Evolutionary conservation across 2,113 vertebrate genomes (phyloP).

Genomic region (Sorex araneus): DNA sequence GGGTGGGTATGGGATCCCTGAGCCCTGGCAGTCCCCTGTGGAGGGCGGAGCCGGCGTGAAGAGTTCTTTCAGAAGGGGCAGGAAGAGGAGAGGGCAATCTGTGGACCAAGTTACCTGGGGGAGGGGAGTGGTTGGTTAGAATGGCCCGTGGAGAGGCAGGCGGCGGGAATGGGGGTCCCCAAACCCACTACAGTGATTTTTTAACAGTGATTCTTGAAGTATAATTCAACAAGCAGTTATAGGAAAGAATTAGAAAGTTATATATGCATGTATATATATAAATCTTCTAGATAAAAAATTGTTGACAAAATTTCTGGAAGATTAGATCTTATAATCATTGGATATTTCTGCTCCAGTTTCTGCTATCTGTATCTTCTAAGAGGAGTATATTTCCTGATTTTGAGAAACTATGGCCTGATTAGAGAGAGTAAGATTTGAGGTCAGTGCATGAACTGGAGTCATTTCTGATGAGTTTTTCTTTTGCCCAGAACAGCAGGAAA

Average conservation of each 20-base stretch:
- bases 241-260: slow-evolving; percentile 73
- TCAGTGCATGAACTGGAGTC: slow-evolving; percentile 51
- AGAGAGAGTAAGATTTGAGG: slow-evolving; percentile 67
- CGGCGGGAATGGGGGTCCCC: no score
- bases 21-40: no score
- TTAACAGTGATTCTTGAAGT: slow-evolving; percentile 76
- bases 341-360: slow-evolving; percentile 30
- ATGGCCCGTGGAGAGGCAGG: no score
- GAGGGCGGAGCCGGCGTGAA: no score
- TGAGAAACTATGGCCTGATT: slow-evolving; percentile 72
- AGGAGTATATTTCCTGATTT: slow-evolving; percentile 77
- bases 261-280: slow-evolving; percentile 71
- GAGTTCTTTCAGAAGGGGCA: no score
- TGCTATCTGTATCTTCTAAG: slow-evolving; percentile 75
- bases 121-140: no score
- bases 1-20: no score
- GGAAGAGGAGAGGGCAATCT: no score
- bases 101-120: no score
- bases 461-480: slow-evolving; percentile 75
- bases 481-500: slow-evolving; percentile 72
- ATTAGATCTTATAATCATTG: slow-evolving; percentile 79
- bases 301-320: slow-evolving; percentile 72
- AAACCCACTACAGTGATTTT: no score
- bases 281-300: slow-evolving; percentile 77
- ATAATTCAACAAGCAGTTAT: slow-evolving; percentile 69